Percentiles rank a stretch among this genome's conserved stretches.
phyloP scores from a whole-genome alignment of 2,797 vertebrate species.

The Sphenodon punctatus region DNA sequence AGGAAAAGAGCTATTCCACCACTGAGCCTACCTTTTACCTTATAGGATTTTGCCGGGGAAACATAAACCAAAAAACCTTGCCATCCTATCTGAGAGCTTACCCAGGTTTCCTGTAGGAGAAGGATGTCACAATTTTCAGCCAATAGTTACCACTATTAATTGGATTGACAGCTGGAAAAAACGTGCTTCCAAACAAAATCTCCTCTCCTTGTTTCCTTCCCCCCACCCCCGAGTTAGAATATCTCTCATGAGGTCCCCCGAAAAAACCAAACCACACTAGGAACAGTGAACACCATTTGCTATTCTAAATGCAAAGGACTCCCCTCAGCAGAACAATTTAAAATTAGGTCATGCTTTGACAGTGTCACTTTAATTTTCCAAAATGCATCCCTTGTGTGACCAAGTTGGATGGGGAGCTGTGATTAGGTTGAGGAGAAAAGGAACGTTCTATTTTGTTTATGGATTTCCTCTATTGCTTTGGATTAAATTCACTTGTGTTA shows the following conservation, averaged over 20 bases:
- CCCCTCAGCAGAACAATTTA: not conserved
- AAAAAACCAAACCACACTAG: conserved; percentile 17
- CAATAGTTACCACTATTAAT: conserved; percentile 32
- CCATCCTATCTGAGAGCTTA: too few species aligned
- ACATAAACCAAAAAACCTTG: too few species aligned
- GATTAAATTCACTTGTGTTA: not conserved
- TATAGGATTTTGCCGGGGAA: too few species aligned
- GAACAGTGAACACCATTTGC: conserved; percentile 17
- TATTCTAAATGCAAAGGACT: conserved; percentile 19
- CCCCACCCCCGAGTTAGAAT: not conserved
- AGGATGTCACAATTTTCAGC: too few species aligned
- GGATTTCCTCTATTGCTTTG: conserved; percentile 15
- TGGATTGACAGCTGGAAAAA: conserved; percentile 18
- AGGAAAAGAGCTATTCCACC: too few species aligned
- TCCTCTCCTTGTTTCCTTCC: conserved; percentile 18
- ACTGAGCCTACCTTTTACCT: too few species aligned
- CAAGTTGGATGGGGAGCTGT: not conserved
- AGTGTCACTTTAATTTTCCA: conserved; percentile 4
- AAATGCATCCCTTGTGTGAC: not conserved
- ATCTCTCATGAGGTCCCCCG: conserved; percentile 4
- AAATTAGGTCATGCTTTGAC: not conserved
- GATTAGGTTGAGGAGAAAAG: conserved; percentile 19
- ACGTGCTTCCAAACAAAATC: conserved; percentile 40
- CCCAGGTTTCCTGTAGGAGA: too few species aligned
- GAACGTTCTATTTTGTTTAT: too few species aligned